Base-by-base conservation (phyloP, 1,140 invertebrate species). In the Prorops nasuta region DNA sequence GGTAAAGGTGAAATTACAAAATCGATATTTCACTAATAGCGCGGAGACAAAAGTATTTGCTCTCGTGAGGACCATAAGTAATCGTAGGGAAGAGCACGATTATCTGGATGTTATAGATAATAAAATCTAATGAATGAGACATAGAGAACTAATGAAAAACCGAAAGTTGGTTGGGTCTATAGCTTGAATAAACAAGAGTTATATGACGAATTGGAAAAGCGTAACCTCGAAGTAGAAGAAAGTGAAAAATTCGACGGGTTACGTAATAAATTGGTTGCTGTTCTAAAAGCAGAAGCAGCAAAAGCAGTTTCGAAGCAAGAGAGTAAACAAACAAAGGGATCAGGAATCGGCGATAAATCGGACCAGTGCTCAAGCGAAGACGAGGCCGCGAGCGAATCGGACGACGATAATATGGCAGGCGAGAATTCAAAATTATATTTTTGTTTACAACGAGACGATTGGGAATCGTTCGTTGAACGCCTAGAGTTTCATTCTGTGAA, bases 391-490 rank as follows among this genome's bases (percentile, higher is more conserved):
- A 20, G 19, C 4, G 3, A 24, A 6, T 28, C 24, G 24, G 10
- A 28, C 10, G 10, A 28, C 10, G 10, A 10, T 28, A 10, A 28
- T 6, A 28, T 28, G 24, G 4, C 24, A n/a, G n/a, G 24, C 24
- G 24, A 28, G 24, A 28, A 28, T n/a, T 6, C 24, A 12, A 42
- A 42, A 22, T 21, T 42, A 15, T 42, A 6, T 24, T 42, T 42
- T 42, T 20, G n/a, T 12, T 24, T 24, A n/a, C 18, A 42, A n/a
- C 20, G 18, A 4, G 39, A 42, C 20, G 39, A 42, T 17, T 42
- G 39, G 39, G 10, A 42, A 14, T 22, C 39, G 22, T 42, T 42
- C 39, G 15, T 20, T 8, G 39, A 42, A 24, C 18, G 39, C 2
- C 15, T 42, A 15, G 39, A 42, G 15, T 16, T 42, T 6, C 15